Conservation (phyloP, 1,140 invertebrate species). For the Drosophila arawakana region DNA sequence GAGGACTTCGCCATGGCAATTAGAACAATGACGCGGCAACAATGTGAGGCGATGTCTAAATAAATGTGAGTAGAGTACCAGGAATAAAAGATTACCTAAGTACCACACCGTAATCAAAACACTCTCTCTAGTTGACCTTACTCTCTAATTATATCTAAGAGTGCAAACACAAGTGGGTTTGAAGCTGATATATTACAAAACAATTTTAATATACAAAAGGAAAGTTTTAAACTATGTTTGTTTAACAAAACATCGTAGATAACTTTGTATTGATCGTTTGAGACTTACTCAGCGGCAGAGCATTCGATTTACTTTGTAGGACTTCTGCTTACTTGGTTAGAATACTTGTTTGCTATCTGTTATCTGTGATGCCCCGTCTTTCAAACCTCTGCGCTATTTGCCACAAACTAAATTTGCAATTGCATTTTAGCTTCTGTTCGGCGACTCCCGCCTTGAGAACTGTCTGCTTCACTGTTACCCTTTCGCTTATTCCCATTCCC, state of each 20-base stretch:
- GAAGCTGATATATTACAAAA: too few relatives aligned
- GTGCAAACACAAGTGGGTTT: too few relatives aligned
- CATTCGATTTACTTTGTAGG: background rate
- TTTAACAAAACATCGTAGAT: too few relatives aligned
- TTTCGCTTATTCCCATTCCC: background rate
- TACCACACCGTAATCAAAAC: slow-evolving; percentile 26
- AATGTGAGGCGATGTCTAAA: slow-evolving; percentile 44
- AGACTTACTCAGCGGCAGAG: background rate
- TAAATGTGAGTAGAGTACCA: slow-evolving; percentile 9
- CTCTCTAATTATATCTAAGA: too few relatives aligned
- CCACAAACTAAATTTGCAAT: slow-evolving; percentile 33
- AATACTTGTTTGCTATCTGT: slow-evolving; percentile 28
- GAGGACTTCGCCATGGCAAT: slow-evolving; percentile 51
- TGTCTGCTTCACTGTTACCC: slow-evolving; percentile 9
- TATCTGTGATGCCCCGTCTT: slow-evolving; percentile 34
- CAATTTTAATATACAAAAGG: too few relatives aligned
- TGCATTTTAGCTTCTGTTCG: slow-evolving; percentile 49
- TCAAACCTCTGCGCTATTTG: background rate
- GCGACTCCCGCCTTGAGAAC: slow-evolving; percentile 48
- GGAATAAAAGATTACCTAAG: background rate
- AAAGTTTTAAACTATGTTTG: too few relatives aligned
- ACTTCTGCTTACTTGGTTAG: background rate
- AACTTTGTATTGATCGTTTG: too few relatives aligned
- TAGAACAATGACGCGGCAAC: slow-evolving; percentile 76
- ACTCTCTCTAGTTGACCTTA: slow-evolving; percentile 22